A percentile compares a stretch with the other conserved stretches of the same genome.
Evolutionary conservation across 2,888 invertebrate species (phyloP).

Genomic region (Drosophila anomalata): DNA sequence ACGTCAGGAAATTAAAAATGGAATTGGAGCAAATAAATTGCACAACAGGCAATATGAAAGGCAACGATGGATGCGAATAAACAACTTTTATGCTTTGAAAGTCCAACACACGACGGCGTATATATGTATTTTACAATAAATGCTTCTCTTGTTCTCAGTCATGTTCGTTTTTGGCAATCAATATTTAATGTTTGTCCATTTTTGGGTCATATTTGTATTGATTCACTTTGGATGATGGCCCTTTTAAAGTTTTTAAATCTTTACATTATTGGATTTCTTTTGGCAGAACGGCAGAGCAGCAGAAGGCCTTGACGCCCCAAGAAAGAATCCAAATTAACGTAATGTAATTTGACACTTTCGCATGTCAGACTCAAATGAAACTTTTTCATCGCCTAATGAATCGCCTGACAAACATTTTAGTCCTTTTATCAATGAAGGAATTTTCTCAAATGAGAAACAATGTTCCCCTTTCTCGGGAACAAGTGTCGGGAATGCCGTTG

Average conservation of each 20-base stretch:
- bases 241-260: constrained; percentile 10
- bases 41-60: constrained; percentile 8
- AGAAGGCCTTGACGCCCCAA: constrained; percentile 4
- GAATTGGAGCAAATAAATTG: constrained; percentile 28
- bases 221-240: not conserved
- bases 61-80: constrained; percentile 1
- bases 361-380: constrained; percentile 65
- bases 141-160: not conserved
- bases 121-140: not conserved
- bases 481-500: constrained; percentile 42
- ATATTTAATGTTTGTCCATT: not conserved
- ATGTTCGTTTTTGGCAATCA: not conserved
- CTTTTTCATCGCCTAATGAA: constrained; percentile 54
- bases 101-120: not conserved
- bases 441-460: constrained; percentile 53
- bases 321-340: constrained; percentile 64
- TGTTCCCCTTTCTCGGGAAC: constrained; percentile 44
- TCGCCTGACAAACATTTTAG: constrained; percentile 48
- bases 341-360: constrained; percentile 71
- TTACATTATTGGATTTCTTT: constrained; percentile 18
- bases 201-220: not conserved
- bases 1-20: constrained; percentile 44
- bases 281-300: constrained; percentile 43
- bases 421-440: constrained; percentile 26
- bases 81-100: constrained; percentile 9